These are phyloP conservation scores for Thymelicus lineola DNA, from an alignment of 2,888 invertebrate species.

Conservation along the genomic window DNA sequence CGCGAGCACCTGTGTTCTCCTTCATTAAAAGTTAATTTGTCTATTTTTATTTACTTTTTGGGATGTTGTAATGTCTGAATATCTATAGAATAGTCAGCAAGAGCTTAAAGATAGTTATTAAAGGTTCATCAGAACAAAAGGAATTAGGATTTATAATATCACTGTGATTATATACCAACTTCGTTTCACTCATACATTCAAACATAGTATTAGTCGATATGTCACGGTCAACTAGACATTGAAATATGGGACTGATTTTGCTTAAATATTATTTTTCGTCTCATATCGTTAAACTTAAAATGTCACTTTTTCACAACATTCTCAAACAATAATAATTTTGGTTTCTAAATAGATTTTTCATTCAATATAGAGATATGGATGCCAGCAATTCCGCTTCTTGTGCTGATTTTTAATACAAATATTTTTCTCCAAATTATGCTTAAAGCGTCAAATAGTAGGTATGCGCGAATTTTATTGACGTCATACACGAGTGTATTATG, in stretches of 20 bases:
- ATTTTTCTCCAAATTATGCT: background rate
- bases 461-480: background rate
- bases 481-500: background rate
- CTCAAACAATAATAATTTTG: too few relatives aligned
- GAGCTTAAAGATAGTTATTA: too few relatives aligned
- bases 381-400: background rate
- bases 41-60: too few relatives aligned
- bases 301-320: too few relatives aligned
- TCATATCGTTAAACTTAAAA: too few relatives aligned
- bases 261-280: background rate
- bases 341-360: too few relatives aligned
- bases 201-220: conserved; percentile 16
- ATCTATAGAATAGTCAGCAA: too few relatives aligned
- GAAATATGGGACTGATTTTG: conserved; percentile 41
- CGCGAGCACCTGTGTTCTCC: too few relatives aligned
- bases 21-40: too few relatives aligned
- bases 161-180: background rate
- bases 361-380: background rate
- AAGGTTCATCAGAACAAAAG: background rate
- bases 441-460: background rate
- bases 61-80: too few relatives aligned
- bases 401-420: background rate
- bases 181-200: too few relatives aligned
- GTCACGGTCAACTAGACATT: conserved; percentile 47
- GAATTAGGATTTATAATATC: background rate